A percentile compares a stretch with the other conserved stretches of the same genome.
phyloP scores from a whole-genome alignment of 2,888 invertebrate genomes.

The Diplolepis rosae region DNA sequence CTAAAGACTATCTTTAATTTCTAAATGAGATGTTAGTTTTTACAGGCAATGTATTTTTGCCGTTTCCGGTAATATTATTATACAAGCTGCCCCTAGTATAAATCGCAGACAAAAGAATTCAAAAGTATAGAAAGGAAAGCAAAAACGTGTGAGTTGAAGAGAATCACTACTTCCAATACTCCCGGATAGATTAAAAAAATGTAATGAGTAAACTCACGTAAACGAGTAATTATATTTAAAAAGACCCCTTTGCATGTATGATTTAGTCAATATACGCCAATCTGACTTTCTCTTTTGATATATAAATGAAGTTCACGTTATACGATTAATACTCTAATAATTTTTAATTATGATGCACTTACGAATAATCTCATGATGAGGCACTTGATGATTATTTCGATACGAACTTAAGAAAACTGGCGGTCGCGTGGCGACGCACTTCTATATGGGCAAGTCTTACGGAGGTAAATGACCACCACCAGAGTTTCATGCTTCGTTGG shows the following conservation, averaged over 20 bases:
- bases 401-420: constrained; percentile 66
- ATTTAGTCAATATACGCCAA: not conserved
- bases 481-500: constrained; percentile 63
- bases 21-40: too few relatives aligned
- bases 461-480: constrained; percentile 56
- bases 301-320: not conserved
- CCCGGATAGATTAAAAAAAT: not conserved
- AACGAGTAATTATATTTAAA: not conserved
- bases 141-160: not conserved
- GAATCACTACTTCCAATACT: not conserved
- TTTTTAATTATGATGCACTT: constrained; percentile 49
- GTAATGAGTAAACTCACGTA: not conserved
- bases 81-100: too few relatives aligned
- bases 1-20: too few relatives aligned
- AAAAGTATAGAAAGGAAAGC: too few relatives aligned
- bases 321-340: not conserved
- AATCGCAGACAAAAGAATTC: too few relatives aligned
- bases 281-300: constrained; percentile 1
- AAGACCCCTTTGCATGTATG: not conserved
- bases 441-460: constrained; percentile 65
- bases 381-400: constrained; percentile 56
- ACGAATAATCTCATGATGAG: constrained; percentile 65
- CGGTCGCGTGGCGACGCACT: constrained; percentile 63
- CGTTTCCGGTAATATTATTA: too few relatives aligned
- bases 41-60: too few relatives aligned